Base-by-base conservation (phyloP, 1,140 invertebrate species). In the Ceratosolen solmsi region DNA sequence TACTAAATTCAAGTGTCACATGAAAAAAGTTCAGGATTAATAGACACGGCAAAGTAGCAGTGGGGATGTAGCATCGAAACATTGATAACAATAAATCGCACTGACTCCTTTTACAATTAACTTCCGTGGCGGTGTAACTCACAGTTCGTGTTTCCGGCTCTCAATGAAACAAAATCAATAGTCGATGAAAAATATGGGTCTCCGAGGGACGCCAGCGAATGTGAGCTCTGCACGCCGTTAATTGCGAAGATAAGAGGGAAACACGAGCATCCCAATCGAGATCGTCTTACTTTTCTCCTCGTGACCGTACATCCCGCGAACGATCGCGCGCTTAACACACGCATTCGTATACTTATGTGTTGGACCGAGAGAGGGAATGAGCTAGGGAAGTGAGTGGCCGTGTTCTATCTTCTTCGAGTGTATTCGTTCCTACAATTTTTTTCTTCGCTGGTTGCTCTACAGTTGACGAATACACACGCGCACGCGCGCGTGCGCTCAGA, bases 161-260 rank as follows among this genome's bases (percentile, higher is more conserved):
- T 63, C 56, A 36, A 33, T 27, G 38, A 33, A n/a, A 22, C 17
- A 27, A 73, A 80, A 79, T 79, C 68, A n/a, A 71, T 58, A 71
- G n/a, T 13, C 46, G 22, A n/a, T 79, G 68, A 71, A 71, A 79
- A 72, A 49, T 72, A 79, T 56, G 65, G 51, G 27, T 58, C 77
- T 58, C 65, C 22, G 17, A 33, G 75, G 75, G 25, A 30, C 60
- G 25, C n/a, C 17, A 13, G 17, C 11, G 51, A 58, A 33, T 9
- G 27, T 22, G 30, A 58, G 20, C 33, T 30, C 1, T 20, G 11
- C 36, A 33, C 51, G 49, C 36, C 77, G 77, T 79, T 79, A 72
- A 79, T 79, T 79, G 51, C 71, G 41, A 13, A 56, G 65, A 71
- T 79, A 79, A 68, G 76, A 41, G 68, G 68, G 58, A 72, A 71